phyloP scores from a whole-genome alignment of 2,797 vertebrate genomes.

The Acrocephalus scirpaceus region DNA sequence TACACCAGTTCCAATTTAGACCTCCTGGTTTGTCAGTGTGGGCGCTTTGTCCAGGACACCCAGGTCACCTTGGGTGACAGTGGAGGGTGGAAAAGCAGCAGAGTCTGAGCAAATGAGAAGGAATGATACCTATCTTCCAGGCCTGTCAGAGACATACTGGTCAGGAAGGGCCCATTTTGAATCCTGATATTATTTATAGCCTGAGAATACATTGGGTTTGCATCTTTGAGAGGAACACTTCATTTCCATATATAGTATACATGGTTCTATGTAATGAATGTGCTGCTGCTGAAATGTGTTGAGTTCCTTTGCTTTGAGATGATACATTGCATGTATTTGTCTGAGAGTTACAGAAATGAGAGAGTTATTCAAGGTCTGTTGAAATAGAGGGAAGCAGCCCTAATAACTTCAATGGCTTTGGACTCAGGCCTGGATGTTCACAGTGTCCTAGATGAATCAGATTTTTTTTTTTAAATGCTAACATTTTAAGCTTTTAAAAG shows the following conservation, averaged over 20 bases:
- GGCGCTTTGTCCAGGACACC: neutral
- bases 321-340: slow-evolving; percentile 36
- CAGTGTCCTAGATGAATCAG: slow-evolving; percentile 14
- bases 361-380: neutral
- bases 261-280: slow-evolving; percentile 42
- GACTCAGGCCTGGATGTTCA: slow-evolving; percentile 10
- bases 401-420: slow-evolving; percentile 21
- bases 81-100: neutral
- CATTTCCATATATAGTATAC: slow-evolving; percentile 65
- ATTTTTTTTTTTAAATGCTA: neutral
- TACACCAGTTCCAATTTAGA: neutral
- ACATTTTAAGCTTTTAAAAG: slow-evolving; percentile 49
- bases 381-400: slow-evolving; percentile 9
- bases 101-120: neutral
- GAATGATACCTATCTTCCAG: neutral
- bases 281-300: slow-evolving; percentile 56
- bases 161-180: slow-evolving; percentile 8
- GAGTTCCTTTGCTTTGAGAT: slow-evolving; percentile 47
- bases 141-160: neutral
- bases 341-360: neutral
- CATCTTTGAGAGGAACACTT: slow-evolving; percentile 47
- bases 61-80: neutral
- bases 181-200: slow-evolving; percentile 48
- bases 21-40: neutral
- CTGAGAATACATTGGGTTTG: neutral